Conservation (phyloP, 1,140 invertebrate genomes). For the Periplaneta americana region DNA sequence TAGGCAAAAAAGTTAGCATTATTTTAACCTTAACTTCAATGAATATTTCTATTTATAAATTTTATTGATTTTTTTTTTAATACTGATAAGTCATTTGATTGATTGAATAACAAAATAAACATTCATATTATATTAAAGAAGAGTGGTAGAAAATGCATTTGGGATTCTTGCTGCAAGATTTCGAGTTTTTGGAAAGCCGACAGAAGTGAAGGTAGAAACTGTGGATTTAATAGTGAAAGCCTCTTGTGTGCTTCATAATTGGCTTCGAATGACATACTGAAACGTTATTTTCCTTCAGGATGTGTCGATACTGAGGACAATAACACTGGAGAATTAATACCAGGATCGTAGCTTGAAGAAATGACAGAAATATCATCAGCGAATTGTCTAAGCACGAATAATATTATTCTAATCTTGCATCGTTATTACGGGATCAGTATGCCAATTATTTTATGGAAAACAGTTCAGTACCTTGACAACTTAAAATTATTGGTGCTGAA, state of each 20-base stretch:
- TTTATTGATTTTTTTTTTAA: no score
- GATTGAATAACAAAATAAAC: no score
- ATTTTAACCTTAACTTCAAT: no score
- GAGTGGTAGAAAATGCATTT: background rate
- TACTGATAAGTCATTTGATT: no score
- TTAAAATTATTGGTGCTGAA: background rate
- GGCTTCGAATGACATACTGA: conserved; percentile 17
- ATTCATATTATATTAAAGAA: no score
- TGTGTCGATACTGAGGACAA: conserved; percentile 19
- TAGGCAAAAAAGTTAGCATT: no score
- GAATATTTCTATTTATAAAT: no score
- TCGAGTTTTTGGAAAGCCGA: conserved; percentile 3
- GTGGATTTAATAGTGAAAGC: background rate
- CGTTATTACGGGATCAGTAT: background rate
- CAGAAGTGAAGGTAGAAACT: background rate
- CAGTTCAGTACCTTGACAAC: background rate
- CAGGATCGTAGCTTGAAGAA: conserved; percentile 16
- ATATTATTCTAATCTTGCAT: background rate
- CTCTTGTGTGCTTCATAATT: conserved; percentile 15
- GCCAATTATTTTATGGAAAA: background rate
- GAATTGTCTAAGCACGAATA: background rate
- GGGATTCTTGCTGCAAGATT: background rate
- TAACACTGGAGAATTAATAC: conserved; percentile 18
- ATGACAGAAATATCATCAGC: conserved; percentile 18
- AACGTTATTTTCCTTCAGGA: conserved; percentile 10